These are phyloP conservation scores for Bufo gargarizans DNA, from an alignment of 2,113 vertebrate genomes.

Conservation along the genomic window DNA sequence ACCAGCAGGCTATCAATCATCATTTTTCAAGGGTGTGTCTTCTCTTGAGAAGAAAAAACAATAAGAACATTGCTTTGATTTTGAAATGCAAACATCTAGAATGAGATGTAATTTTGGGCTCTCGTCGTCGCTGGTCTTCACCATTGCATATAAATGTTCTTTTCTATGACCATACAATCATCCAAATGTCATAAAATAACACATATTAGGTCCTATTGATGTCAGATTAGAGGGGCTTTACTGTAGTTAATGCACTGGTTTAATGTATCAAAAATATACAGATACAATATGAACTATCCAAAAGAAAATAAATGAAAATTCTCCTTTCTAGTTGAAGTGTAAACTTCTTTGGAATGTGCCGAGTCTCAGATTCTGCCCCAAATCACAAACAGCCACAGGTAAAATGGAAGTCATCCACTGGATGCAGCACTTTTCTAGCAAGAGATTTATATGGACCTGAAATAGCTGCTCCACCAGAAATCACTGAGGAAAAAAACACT, in stretches of 20 bases:
- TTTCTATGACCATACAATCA: neutral
- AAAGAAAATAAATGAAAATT: neutral
- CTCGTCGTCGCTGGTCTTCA: no score
- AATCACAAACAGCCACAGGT: slow-evolving; percentile 60
- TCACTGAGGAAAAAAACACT: slow-evolving; percentile 55
- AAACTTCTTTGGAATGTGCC: slow-evolving; percentile 36
- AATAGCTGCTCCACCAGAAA: slow-evolving; percentile 64
- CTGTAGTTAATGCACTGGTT: neutral
- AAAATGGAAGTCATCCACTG: slow-evolving; percentile 63
- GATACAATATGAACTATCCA: neutral
- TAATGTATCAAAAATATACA: neutral
- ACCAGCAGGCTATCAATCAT: no score
- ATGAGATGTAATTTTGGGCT: no score
- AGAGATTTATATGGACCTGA: slow-evolving; percentile 67
- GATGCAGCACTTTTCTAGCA: slow-evolving; percentile 58
- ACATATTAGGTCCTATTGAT: neutral
- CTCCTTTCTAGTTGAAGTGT: slow-evolving; percentile 38
- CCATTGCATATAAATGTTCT: no score
- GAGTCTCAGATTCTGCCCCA: slow-evolving; percentile 55
- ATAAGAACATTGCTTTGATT: no score
- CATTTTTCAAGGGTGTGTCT: no score
- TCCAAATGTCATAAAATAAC: neutral
- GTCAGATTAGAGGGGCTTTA: neutral
- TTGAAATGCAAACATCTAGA: no score
- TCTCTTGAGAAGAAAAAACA: no score